Evolutionary conservation across 2,113 vertebrate species (phyloP).

Genomic region (Crypturellus undulatus): DNA sequence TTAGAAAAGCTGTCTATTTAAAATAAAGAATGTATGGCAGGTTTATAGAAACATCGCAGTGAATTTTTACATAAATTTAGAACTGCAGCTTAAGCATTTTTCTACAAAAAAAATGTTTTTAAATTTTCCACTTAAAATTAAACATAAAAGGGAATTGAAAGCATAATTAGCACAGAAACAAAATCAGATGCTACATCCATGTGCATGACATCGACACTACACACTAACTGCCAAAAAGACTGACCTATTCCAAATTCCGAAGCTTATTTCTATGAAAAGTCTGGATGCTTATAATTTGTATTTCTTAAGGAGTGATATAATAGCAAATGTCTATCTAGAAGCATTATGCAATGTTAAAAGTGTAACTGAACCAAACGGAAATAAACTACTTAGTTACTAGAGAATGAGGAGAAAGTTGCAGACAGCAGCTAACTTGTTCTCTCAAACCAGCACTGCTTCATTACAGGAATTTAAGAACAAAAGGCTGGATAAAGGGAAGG

Average conservation of each 20-base stretch:
- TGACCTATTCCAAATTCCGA: not conserved
- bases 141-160: slow-evolving; percentile 74
- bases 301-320: slow-evolving; percentile 8
- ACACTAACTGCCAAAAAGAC: slow-evolving; percentile 11
- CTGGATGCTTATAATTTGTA: not conserved
- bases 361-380: not conserved
- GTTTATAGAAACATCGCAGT: slow-evolving; percentile 85
- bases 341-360: not conserved
- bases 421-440: slow-evolving; percentile 22
- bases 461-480: slow-evolving; percentile 23
- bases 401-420: slow-evolving; percentile 2
- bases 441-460: not conserved
- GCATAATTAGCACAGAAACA: slow-evolving; percentile 57
- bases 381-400: not conserved
- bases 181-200: slow-evolving; percentile 44
- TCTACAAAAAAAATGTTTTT: slow-evolving; percentile 72
- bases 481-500: slow-evolving; percentile 3
- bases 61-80: slow-evolving; percentile 88
- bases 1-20: slow-evolving; percentile 89
- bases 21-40: slow-evolving; percentile 89
- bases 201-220: not conserved
- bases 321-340: not conserved
- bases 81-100: slow-evolving; percentile 83
- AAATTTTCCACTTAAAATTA: slow-evolving; percentile 79
- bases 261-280: slow-evolving; percentile 1